Base-by-base conservation (phyloP, 1,140 invertebrate species). In the Plutomurus gul region DNA sequence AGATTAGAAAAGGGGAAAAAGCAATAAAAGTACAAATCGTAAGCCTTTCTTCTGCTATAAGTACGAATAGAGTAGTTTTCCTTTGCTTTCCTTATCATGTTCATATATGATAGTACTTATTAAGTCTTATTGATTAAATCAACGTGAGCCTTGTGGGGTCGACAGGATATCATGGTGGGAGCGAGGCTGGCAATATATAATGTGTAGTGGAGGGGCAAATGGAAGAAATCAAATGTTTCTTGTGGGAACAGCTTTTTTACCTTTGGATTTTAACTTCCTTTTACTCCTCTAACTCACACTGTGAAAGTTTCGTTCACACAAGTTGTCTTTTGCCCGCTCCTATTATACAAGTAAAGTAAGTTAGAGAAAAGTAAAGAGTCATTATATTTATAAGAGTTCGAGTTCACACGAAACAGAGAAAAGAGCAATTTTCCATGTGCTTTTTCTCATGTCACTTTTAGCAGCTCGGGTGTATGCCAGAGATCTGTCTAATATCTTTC, bases 221-320 rank as follows among this genome's bases (percentile, higher is more conserved):
- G 56, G 56, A 36, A 65, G 36, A 65, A 65, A 65, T 65, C 56
- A 65, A 33, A 30, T 30, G 56, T 65, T 65, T 30, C 18, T 65
- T 65, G 56, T 36, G 56, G 56, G 56, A 65, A 65, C 56, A 65
- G 56, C 56, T 65, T 65, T 65, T 65, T 65, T 65, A 65, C 56
- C 56, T 65, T 27, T 65, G 27, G 30, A 8, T 27, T 65, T 65
- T 65, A 25, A 65, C 56, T 65, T 65, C 4, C 30, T n/a, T 65
- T n/a, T 22, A 11, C 20, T 22, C 56, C 30, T 13, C 56, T 11
- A 65, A 16, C 30, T n/a, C n/a, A n/a, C n/a, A 33, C n/a, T 30
- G 36, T 33, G 36, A 65, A 65, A 65, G 56, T 65, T 65, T 65
- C 16, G 4, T 65, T 30, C 16, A 36, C 56, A 65, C 36, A 65